Base-by-base conservation (phyloP, 2,888 invertebrate genomes). In the Drosophila colorata region DNA sequence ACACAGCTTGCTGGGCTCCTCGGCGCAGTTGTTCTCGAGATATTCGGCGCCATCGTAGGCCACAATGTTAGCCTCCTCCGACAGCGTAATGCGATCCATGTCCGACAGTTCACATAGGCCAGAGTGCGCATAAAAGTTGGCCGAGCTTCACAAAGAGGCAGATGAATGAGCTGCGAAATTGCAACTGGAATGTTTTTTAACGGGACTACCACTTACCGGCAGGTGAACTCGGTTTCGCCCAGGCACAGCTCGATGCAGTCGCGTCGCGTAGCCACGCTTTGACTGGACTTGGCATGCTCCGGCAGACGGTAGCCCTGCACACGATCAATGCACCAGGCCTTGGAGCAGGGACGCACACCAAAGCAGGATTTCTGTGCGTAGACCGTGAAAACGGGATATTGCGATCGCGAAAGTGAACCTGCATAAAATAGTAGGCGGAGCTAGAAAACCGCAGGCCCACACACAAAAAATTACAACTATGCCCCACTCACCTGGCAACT, bases 281-380 rank as follows among this genome's bases (percentile, higher is more conserved):
- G 95, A 88, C 95, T 96, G 93, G 95, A 95, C 92, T 95, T 95
- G 91, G 95, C 95, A 91, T 95, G 95, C 75, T 97, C 96, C 89
- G 95, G 95, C 80, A 98, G 95, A 90, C 96, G 95, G 93, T 97
- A 96, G 89, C 96, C 97, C 92, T 96, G 96, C 67, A 98, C 98
- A 87, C 98, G 94, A 93, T 98, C 98, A 93, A 97, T 97, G 93
- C 97, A 97, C 98, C 98, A 98, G 67, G 97, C 97, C 83, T 97
- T 94, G 90, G 97, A 96, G 93, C 98, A 98, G 73, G 97, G 97
- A 90, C 96, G 95, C 90, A 97, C 96, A 65, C 96, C 96, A 89
- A 98, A 94, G 92, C 98, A 98, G 89, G 96, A 97, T 94, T 98
- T 98, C 93, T 98, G 98, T 81, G 98, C 98, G 95, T 98, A 98